Evolutionary conservation across 2,113 vertebrate species (phyloP), one percentile per base, ranked within the genome.

Genomic region (Amphiprion percula): DNA sequence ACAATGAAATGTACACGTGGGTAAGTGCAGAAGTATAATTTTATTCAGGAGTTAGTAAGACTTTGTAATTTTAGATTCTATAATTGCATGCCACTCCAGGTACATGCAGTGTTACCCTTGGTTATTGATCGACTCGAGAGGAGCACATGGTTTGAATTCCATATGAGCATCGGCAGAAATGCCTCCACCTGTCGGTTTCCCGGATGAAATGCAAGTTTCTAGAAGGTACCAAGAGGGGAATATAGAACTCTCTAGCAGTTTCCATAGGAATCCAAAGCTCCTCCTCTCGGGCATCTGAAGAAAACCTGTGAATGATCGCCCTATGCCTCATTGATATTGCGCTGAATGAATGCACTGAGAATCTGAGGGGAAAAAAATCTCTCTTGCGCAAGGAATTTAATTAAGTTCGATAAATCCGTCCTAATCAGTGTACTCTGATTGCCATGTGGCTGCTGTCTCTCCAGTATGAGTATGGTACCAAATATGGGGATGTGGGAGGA

Each of bases 191-290:
- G 71, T 54, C 28, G 94, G 90, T 73, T 59, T 24, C 1, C 19
- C 9, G 2, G 5, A 12, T 6, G 41, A 78, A 91, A 24, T 72
- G 56, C 93, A 75, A 0, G 76, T 79, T 95, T 95, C 94, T 92
- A 94, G 94, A 95, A 95, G 58, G 77, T 94, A 92, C 93, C 49
- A 90, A 76, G 86, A 91, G 77, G 21, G 17, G 47, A 87, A 67
- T 4, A 67, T 4, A 41, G 71, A 77, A 77, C 77, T 63, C 33
- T 89, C 82, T 44, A 61, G 85, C 59, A 82, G 58, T 75, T 87
- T 89, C 76, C 52, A 84, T 23, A 26, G 58, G 33, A 79, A 64
- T 68, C 2, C 2, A 65, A 59, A 74, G 64, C 81, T 71, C 79
- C 83, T 82, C 87, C 71, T 74, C 10, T 50, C 14, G 2, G 58